These are phyloP conservation scores for Arvicanthis niloticus DNA, from an alignment of 2,113 vertebrate genomes.

Conservation along the genomic window DNA sequence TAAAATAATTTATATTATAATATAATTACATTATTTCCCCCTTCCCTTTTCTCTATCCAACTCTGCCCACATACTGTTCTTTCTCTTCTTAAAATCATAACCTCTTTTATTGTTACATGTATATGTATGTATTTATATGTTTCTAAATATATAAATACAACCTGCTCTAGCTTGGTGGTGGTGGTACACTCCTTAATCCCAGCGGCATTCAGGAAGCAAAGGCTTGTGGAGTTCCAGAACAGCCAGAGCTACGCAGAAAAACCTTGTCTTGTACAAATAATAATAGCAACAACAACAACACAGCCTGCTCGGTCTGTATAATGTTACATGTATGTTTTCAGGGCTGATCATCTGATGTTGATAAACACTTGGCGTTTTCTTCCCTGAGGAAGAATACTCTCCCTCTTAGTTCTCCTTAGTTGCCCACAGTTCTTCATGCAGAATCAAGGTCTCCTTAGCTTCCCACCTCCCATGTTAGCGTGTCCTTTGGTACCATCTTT, in stretches of 20 bases:
- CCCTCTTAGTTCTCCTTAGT: background rate
- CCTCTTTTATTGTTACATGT: background rate
- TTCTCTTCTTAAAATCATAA: background rate
- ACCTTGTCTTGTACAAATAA: background rate
- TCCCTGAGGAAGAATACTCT: background rate
- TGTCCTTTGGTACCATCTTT: background rate
- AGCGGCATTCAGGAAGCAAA: background rate
- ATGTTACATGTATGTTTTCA: background rate
- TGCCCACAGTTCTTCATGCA: background rate
- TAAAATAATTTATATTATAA: background rate
- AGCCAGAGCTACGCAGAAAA: background rate
- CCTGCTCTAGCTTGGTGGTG: background rate
- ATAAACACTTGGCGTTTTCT: background rate
- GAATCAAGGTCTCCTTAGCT: background rate
- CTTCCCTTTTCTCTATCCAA: background rate
- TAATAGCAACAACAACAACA: background rate
- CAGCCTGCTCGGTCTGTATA: background rate
- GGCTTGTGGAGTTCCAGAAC: background rate
- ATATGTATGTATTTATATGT: background rate
- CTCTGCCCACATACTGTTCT: background rate
- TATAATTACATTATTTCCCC: background rate
- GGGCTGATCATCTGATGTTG: background rate
- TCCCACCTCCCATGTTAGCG: background rate
- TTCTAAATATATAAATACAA: background rate
- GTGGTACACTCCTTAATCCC: background rate